A percentile compares a stretch with the other conserved stretches of the same genome.
Conservation (phyloP, 2,888 invertebrate species). For the Eulithis prunata region DNA sequence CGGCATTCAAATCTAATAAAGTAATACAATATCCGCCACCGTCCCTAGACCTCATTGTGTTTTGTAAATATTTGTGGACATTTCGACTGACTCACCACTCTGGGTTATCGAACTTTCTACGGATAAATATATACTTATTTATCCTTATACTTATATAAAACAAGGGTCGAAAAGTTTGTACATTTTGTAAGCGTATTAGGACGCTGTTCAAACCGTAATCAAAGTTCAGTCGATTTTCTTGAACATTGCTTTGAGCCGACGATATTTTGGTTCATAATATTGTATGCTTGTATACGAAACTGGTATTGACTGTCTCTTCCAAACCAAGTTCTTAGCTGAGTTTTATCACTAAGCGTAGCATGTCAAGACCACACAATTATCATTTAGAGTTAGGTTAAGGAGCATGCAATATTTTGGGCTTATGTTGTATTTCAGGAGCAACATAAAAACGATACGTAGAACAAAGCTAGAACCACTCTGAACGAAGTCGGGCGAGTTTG, state of each 20-base stretch:
- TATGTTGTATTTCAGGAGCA: too few relatives aligned
- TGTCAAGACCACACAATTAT: too few relatives aligned
- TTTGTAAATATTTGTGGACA: constrained; percentile 50
- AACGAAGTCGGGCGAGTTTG: background rate
- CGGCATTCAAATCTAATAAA: constrained; percentile 37
- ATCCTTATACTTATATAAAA: constrained; percentile 5
- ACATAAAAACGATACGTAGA: too few relatives aligned
- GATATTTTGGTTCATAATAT: too few relatives aligned
- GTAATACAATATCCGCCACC: constrained; percentile 43
- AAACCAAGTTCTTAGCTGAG: too few relatives aligned
- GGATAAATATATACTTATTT: background rate
- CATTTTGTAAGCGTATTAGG: background rate
- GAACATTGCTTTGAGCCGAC: too few relatives aligned
- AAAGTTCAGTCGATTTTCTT: too few relatives aligned
- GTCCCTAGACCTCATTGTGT: constrained; percentile 37
- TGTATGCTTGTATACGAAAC: too few relatives aligned
- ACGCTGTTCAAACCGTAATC: background rate
- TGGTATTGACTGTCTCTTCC: too few relatives aligned
- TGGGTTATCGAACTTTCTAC: constrained; percentile 17
- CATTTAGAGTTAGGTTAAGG: background rate
- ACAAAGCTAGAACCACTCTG: too few relatives aligned
- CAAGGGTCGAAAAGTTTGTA: background rate
- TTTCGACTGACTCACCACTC: constrained; percentile 52
- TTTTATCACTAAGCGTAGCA: too few relatives aligned
- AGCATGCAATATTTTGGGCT: too few relatives aligned